phyloP scores from a whole-genome alignment of 2,113 vertebrate species.

The Tragulus kanchil region DNA sequence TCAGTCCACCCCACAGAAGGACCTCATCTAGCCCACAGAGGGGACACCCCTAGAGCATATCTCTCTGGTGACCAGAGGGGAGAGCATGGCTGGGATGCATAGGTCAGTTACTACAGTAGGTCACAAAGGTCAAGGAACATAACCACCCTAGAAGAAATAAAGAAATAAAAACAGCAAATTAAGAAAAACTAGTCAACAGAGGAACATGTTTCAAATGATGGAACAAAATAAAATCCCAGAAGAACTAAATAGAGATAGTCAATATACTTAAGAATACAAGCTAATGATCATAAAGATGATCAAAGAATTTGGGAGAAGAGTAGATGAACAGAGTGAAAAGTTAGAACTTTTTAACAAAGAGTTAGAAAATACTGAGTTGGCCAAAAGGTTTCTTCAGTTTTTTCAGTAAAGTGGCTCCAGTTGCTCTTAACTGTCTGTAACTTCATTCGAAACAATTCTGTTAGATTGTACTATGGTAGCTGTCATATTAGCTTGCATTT shows the following conservation, averaged over 20 bases:
- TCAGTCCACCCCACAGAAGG: background rate
- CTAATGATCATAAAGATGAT: background rate
- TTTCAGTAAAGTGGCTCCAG: background rate
- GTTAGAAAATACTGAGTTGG: background rate
- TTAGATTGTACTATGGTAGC: background rate
- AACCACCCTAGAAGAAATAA: background rate
- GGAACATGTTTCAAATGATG: background rate
- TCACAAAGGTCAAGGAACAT: background rate
- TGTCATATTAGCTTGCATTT: background rate
- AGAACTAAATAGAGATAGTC: background rate
- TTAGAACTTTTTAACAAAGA: background rate
- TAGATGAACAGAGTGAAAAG: background rate
- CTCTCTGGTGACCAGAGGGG: background rate
- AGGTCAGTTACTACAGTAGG: background rate
- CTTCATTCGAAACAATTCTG: background rate
- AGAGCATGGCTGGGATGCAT: background rate
- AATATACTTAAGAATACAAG: background rate
- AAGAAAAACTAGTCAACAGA: background rate
- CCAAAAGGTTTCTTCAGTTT: background rate
- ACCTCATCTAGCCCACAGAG: background rate
- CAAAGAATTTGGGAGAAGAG: background rate
- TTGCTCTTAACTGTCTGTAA: background rate
- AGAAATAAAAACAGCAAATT: background rate
- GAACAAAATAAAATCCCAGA: background rate
- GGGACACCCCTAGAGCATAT: background rate